phyloP scores from a whole-genome alignment of 2,888 invertebrate species.

The Aleiodes alternator region DNA sequence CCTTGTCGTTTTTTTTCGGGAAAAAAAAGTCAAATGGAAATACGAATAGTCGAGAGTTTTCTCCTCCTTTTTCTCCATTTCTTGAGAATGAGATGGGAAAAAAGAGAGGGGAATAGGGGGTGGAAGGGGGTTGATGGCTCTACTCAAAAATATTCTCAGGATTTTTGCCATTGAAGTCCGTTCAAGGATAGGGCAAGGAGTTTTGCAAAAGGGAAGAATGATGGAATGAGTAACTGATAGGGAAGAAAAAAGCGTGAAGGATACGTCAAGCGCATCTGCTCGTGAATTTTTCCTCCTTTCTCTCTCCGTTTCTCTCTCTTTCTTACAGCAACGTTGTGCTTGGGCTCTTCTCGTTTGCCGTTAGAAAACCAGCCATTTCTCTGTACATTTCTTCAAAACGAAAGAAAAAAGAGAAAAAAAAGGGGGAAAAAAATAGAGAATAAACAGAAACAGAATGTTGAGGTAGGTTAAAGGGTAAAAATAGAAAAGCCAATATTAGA shows the following conservation, averaged over 20 bases:
- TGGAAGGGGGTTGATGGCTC: conserved; percentile 20
- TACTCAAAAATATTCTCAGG: background rate
- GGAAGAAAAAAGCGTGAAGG: conserved; percentile 41
- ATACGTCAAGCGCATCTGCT: conserved; percentile 51
- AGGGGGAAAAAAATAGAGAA: conserved; percentile 19
- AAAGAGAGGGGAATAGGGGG: too few species aligned
- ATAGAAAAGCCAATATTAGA: conserved; percentile 21
- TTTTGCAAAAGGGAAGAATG: conserved; percentile 29
- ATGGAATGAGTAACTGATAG: conserved; percentile 32
- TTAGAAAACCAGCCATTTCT: conserved; percentile 47
- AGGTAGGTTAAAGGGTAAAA: conserved; percentile 27
- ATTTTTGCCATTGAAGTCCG: conserved; percentile 2
- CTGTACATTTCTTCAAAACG: conserved; percentile 19
- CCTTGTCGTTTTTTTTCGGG: background rate
- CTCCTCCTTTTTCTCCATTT: background rate
- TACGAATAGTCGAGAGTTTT: conserved; percentile 18
- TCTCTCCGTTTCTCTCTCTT: background rate
- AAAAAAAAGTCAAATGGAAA: conserved; percentile 39
- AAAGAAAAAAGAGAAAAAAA: conserved; percentile 26
- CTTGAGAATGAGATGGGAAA: background rate
- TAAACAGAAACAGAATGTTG: conserved; percentile 7
- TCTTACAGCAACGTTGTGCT: background rate
- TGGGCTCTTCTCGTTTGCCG: conserved; percentile 26
- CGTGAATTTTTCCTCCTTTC: conserved; percentile 42
- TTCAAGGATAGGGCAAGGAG: conserved; percentile 13